phyloP scores from a whole-genome alignment of 2,888 invertebrate species.

The Galeruca laticollis region DNA sequence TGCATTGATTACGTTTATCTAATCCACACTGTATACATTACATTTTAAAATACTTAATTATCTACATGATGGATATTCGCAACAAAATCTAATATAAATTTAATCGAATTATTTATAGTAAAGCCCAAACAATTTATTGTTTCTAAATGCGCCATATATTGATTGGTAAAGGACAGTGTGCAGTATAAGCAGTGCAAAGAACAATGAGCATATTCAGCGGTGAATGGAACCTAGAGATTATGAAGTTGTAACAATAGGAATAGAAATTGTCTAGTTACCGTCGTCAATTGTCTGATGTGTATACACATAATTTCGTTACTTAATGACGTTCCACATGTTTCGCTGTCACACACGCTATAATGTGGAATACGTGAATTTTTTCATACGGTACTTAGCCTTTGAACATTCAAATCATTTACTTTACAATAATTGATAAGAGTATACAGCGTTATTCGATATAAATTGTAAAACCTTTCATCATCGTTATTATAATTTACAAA shows the following conservation, averaged over 20 bases:
- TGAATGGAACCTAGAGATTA: slow-evolving; percentile 32
- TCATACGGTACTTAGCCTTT: slow-evolving; percentile 3
- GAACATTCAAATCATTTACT: not conserved
- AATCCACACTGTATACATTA: too few species aligned
- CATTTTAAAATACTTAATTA: too few species aligned
- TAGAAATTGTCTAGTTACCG: slow-evolving; percentile 35
- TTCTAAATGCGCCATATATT: slow-evolving; percentile 3
- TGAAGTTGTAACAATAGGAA: slow-evolving; percentile 32
- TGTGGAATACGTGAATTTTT: not conserved
- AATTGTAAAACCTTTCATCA: too few species aligned
- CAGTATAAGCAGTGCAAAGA: slow-evolving; percentile 8
- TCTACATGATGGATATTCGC: not conserved
- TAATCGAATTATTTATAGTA: not conserved
- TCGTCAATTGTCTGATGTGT: slow-evolving; percentile 28
- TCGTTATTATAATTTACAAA: too few species aligned
- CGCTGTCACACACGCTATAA: slow-evolving; percentile 3
- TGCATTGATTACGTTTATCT: too few species aligned
- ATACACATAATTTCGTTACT: slow-evolving; percentile 28
- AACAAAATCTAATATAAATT: not conserved
- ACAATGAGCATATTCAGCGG: slow-evolving; percentile 24
- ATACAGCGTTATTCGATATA: too few species aligned
- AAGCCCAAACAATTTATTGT: not conserved
- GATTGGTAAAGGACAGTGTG: slow-evolving; percentile 18
- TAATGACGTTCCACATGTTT: slow-evolving; percentile 19
- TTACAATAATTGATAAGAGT: too few species aligned